phyloP scores from a whole-genome alignment of 1,140 invertebrate species.

The Colletes gigas region DNA sequence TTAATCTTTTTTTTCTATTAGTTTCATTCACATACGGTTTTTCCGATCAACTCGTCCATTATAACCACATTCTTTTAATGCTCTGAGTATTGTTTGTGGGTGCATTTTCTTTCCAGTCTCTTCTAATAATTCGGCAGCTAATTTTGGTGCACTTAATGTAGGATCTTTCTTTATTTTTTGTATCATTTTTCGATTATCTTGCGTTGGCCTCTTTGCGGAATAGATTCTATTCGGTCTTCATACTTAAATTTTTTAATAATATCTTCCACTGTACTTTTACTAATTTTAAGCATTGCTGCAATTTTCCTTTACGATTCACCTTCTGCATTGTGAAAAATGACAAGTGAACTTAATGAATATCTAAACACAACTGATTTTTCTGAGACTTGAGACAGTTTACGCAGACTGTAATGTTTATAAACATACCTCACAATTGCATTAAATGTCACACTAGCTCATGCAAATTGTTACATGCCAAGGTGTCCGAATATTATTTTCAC shows the following conservation, averaged over 20 bases:
- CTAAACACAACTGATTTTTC: background rate
- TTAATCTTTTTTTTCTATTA: background rate
- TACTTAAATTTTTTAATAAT: too few species aligned
- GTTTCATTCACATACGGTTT: background rate
- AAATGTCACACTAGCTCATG: too few species aligned
- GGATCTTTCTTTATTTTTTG: too few species aligned
- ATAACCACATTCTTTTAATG: background rate
- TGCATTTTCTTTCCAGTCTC: background rate
- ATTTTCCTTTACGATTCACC: background rate
- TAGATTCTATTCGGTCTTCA: background rate
- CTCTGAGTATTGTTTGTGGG: background rate
- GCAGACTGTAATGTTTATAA: background rate
- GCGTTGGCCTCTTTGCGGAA: background rate
- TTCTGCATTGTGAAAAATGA: background rate
- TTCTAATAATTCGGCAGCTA: background rate
- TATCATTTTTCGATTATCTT: too few species aligned
- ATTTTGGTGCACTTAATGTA: background rate
- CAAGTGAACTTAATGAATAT: background rate
- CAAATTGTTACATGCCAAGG: too few species aligned
- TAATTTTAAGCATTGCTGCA: background rate
- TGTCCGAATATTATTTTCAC: background rate
- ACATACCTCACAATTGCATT: too few species aligned
- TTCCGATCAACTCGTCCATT: background rate
- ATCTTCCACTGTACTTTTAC: background rate
- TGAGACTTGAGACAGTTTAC: background rate